Conservation (phyloP, 1,140 invertebrate genomes). For the Fopius arisanus region DNA sequence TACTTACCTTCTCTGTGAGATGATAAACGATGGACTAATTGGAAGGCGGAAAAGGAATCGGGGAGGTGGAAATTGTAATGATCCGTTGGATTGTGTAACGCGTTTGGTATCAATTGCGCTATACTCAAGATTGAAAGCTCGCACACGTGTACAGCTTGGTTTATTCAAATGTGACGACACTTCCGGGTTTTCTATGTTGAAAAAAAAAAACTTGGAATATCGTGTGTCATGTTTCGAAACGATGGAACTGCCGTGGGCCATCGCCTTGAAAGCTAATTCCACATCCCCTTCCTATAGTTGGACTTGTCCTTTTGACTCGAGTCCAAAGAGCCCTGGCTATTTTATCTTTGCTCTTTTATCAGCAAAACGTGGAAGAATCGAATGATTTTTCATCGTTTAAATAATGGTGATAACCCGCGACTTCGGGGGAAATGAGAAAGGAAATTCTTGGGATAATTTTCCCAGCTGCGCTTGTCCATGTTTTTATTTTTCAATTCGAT, state of each 20-base stretch:
- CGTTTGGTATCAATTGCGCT: background rate
- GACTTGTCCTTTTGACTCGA: background rate
- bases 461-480: too few relatives aligned
- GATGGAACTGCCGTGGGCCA: background rate
- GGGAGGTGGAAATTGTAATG: background rate
- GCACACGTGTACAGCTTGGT: background rate
- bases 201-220: background rate
- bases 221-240: background rate
- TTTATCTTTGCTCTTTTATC: too few relatives aligned
- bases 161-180: background rate
- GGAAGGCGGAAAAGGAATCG: too few relatives aligned
- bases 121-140: background rate
- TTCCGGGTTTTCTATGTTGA: background rate
- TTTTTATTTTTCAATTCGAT: background rate
- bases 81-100: constrained; percentile 13
- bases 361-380: background rate
- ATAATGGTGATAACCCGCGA: too few relatives aligned
- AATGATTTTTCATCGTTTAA: background rate
- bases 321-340: constrained; percentile 8
- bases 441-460: too few relatives aligned
- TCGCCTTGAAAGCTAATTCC: background rate
- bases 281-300: background rate
- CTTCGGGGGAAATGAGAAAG: too few relatives aligned
- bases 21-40: too few relatives aligned
- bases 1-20: too few relatives aligned